These are phyloP conservation scores for Cacoxenus indagator DNA, from an alignment of 2,888 invertebrate genomes.

Conservation along the genomic window DNA sequence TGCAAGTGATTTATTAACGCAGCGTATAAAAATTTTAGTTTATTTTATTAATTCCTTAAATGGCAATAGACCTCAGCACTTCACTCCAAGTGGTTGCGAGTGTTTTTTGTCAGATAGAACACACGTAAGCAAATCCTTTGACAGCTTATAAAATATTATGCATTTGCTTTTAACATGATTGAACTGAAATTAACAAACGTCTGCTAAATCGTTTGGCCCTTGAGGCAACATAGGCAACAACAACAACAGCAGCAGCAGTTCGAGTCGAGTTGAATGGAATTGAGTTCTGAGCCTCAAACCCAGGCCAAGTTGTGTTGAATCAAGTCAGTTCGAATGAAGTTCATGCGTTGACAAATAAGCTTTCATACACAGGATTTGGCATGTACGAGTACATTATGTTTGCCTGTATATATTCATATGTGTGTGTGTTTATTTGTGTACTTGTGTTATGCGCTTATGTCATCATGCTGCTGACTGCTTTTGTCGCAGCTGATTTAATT, in stretches of 20 bases:
- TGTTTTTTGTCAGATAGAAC: neutral
- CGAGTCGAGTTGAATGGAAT: neutral
- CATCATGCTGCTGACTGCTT: conserved; percentile 32
- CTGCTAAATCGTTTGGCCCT: neutral
- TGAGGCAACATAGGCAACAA: neutral
- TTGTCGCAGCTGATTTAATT: conserved; percentile 49
- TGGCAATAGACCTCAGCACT: neutral
- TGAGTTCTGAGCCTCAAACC: no score
- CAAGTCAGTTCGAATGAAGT: neutral
- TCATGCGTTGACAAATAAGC: conserved; percentile 17
- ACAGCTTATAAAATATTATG: conserved; percentile 63
- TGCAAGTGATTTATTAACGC: conserved; percentile 14
- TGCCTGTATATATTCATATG: conserved; percentile 1
- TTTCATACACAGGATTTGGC: conserved; percentile 2
- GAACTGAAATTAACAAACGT: conserved; percentile 57
- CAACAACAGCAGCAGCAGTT: neutral
- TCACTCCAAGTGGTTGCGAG: neutral
- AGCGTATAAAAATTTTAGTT: conserved; percentile 12
- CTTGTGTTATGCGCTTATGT: conserved; percentile 26
- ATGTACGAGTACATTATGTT: conserved; percentile 4
- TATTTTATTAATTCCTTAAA: conserved; percentile 20
- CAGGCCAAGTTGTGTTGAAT: neutral
- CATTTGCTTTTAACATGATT: conserved; percentile 63
- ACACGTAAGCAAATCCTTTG: conserved; percentile 30
- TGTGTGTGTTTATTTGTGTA: conserved; percentile 25